Base-by-base conservation (phyloP, 1,140 invertebrate species). In the Artemia franciscana region DNA sequence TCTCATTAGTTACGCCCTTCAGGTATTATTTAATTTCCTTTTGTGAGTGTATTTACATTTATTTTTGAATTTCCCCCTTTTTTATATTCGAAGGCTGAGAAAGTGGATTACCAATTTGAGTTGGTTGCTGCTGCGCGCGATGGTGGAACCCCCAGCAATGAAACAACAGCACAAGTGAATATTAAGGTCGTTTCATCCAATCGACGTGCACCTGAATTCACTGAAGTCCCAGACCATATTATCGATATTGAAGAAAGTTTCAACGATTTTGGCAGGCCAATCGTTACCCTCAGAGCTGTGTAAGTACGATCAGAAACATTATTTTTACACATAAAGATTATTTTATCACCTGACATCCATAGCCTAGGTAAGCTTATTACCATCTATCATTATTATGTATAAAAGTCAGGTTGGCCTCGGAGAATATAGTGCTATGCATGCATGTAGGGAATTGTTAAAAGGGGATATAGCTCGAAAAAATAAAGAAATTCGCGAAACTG, bases 101-200 rank as follows among this genome's bases (percentile, higher is more conserved):
- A 68, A 62, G 79, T 80, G 0, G 78, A 80, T 28, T 80, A 83
- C 67, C 78, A 79, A 66, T 91, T 88, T 67, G 77, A 78, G 59
- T 76, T 91, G 68, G 79, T 75, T 65, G 86, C 85, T 1, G 78
- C 79, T 51, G 89, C 88, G 1, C 78, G 77, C 26, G 90, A 93
- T 73, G 78, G 80, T 67, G 87, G 87, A 5, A 73, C 76, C 65
- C 74, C 73, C 51, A 77, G 78, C 3, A 76, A 80, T 69, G 74
- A 76, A 64, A 79, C 79, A 65, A 76, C 76, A 57, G 87, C 86
- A 61, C 80, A 83, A 69, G 77, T 92, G 64, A 79, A 83, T 65
- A 86, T 93, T 65, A 78, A 80, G 64, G 86, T 92, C 21, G 85
- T 91, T 1, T 86, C 88, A 69, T 87, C 87, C 2, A 82, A 86